Evolutionary conservation across 2,797 vertebrate genomes (phyloP).

Genomic region (Platalea minor): DNA sequence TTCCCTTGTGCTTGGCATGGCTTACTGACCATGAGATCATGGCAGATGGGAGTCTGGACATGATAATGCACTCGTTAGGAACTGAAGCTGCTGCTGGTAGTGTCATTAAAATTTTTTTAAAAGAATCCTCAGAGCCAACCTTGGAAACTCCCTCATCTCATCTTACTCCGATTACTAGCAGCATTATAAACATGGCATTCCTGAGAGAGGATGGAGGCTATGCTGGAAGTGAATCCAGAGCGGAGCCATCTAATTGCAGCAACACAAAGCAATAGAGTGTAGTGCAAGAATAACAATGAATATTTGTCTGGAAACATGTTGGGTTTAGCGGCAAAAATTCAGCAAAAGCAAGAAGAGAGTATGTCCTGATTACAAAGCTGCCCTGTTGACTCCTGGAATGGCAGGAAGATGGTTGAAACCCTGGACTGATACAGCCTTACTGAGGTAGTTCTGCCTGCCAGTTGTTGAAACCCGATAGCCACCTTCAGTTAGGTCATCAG

Average conservation of each 20-base stretch:
- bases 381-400: not conserved
- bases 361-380: accelerated
- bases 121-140: constrained; percentile 16
- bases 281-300: not conserved
- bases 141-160: constrained; percentile 33
- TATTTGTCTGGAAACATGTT: not conserved
- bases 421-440: not conserved
- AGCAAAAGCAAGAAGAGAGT: not conserved
- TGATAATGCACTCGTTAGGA: not conserved
- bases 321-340: not conserved
- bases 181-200: not conserved
- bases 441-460: not conserved
- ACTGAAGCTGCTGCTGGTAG: constrained; percentile 12
- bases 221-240: not conserved
- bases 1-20: constrained; percentile 11
- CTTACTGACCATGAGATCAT: constrained; percentile 49
- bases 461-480: not conserved
- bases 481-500: not conserved
- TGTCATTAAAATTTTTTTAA: not conserved
- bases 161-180: not conserved
- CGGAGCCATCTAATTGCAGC: not conserved
- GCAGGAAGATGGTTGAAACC: not conserved
- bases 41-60: constrained; percentile 60
- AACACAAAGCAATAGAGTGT: not conserved
- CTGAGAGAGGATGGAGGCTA: not conserved